Percentiles rank a stretch among this genome's conserved stretches.
These are phyloP conservation scores for Dipodomys stephensi DNA, from an alignment of 2,113 vertebrate genomes.

Conservation along the genomic window DNA sequence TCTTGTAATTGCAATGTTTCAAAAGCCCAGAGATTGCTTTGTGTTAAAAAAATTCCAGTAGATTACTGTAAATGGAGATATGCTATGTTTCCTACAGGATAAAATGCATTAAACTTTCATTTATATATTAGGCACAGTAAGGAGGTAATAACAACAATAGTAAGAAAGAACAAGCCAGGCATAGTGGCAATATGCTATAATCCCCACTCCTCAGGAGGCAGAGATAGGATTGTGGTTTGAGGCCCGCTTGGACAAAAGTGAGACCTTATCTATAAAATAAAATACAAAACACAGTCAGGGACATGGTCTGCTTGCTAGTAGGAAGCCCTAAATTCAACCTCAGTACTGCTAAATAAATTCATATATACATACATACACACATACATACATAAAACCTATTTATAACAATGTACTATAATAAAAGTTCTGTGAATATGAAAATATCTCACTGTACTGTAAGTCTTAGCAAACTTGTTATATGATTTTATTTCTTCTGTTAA, in stretches of 20 bases:
- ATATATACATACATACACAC: too few species aligned
- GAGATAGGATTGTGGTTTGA: too few species aligned
- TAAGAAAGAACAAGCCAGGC: background rate
- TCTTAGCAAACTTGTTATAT: background rate
- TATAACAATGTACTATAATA: background rate
- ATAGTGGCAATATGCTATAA: too few species aligned
- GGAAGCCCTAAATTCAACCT: too few species aligned
- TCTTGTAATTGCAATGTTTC: conserved; percentile 32
- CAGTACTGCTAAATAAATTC: too few species aligned
- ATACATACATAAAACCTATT: too few species aligned
- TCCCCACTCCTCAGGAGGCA: too few species aligned
- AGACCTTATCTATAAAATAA: too few species aligned
- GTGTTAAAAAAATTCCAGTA: background rate
- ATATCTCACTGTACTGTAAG: background rate
- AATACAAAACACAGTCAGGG: background rate
- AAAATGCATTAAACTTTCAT: background rate
- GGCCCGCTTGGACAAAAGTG: too few species aligned
- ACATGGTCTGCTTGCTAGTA: too few species aligned
- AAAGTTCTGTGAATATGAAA: background rate
- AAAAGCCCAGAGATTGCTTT: conserved; percentile 40
- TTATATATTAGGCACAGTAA: background rate
- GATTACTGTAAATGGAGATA: background rate
- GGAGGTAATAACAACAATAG: background rate
- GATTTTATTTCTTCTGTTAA: background rate
- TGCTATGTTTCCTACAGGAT: background rate